A percentile compares a stretch with the other conserved stretches of the same genome.
phyloP scores from a whole-genome alignment of 2,888 invertebrate species.

The Thecophora atra region DNA sequence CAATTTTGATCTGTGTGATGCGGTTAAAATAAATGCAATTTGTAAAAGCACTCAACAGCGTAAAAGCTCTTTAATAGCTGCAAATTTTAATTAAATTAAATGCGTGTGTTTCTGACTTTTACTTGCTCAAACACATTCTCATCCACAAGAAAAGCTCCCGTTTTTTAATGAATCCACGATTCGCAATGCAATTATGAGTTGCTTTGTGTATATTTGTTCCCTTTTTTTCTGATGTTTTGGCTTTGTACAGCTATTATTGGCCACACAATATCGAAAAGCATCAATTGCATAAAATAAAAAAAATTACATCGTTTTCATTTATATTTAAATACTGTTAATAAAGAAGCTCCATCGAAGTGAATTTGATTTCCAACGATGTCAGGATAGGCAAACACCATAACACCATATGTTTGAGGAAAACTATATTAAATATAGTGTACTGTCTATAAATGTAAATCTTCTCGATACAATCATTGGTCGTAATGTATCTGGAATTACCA shows the following conservation, averaged over 20 bases:
- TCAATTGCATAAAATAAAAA: neutral
- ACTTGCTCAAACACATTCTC: neutral
- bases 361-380: too few relatives aligned
- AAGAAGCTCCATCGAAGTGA: too few relatives aligned
- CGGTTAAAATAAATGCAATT: conserved; percentile 47
- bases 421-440: too few relatives aligned
- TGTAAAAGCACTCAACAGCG: conserved; percentile 49
- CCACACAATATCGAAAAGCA: neutral
- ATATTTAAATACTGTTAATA: too few relatives aligned
- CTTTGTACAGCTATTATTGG: too few relatives aligned
- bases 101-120: conserved; percentile 3
- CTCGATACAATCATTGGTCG: too few relatives aligned
- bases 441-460: too few relatives aligned
- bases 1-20: conserved; percentile 27
- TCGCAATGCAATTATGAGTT: conserved; percentile 29
- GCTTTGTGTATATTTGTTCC: neutral
- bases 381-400: too few relatives aligned
- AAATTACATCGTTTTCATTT: neutral
- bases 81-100: conserved; percentile 47
- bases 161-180: conserved; percentile 35
- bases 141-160: neutral
- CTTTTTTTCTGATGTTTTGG: too few relatives aligned
- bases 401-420: too few relatives aligned
- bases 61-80: conserved; percentile 48
- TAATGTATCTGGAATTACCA: too few relatives aligned